Conservation (phyloP, 2,888 invertebrate species). For the Sphaeridia pumilis region DNA sequence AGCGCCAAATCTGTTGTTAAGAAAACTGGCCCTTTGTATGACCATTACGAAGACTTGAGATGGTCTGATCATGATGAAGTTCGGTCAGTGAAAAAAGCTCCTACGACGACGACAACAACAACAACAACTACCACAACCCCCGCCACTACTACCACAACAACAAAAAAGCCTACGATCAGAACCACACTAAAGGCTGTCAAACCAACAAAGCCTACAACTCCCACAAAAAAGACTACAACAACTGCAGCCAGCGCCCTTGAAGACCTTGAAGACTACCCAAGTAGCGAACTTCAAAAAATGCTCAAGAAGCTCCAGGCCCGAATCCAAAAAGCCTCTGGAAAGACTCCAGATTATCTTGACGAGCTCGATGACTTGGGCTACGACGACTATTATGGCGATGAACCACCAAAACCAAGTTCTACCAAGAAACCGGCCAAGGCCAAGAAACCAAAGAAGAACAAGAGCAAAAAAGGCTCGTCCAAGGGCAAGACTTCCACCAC, state of each 20-base stretch:
- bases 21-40: conserved; percentile 5
- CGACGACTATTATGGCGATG: conserved; percentile 11
- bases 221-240: neutral
- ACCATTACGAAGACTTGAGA: conserved; percentile 2
- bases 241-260: neutral
- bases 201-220: conserved; percentile 4
- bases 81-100: conserved; percentile 2
- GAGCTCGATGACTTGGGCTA: conserved; percentile 11
- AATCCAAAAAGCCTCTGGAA: conserved; percentile 12
- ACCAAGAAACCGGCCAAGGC: conserved; percentile 15
- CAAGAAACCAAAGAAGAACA: conserved; percentile 9
- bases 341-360: conserved; percentile 8
- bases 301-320: conserved; percentile 29
- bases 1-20: conserved; percentile 13
- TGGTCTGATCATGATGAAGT: conserved; percentile 2
- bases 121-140: conserved; percentile 10
- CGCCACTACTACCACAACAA: conserved; percentile 18
- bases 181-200: conserved; percentile 15
- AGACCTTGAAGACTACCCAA: conserved; percentile 21
- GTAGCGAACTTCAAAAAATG: conserved; percentile 22
- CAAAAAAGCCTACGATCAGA: conserved; percentile 17
- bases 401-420: neutral
- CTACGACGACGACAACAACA: conserved; percentile 16
- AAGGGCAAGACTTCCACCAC: neutral
- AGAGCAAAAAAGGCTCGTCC: conserved; percentile 1